Evolutionary conservation across 37 sponge, comb jelly and placozoan genomes (phyloP).

Genomic region (Halisarca cf. caerulea): DNA sequence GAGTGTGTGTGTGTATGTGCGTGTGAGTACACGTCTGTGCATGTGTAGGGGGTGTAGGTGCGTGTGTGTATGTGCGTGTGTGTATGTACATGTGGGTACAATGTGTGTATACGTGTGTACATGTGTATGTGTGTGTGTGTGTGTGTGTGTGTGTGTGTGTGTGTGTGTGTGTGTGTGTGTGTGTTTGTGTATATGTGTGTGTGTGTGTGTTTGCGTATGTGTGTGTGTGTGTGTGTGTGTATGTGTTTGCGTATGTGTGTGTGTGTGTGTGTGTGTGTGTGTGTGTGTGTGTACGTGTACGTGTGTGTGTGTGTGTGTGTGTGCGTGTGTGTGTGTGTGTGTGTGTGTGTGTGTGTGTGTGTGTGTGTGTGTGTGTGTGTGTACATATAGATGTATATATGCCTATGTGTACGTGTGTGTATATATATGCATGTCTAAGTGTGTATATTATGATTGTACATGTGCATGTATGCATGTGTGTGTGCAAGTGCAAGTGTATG

Average conservation of each 20-base stretch:
- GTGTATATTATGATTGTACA: no score
- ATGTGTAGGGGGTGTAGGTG: slow-evolving; percentile 18
- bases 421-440: background rate
- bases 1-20: background rate
- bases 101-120: no score
- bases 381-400: background rate
- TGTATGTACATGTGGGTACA: background rate
- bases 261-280: slow-evolving; percentile 13
- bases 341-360: slow-evolving; percentile 6
- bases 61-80: background rate
- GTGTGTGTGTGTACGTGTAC: slow-evolving; percentile 14
- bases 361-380: background rate
- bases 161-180: slow-evolving; percentile 25
- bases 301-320: background rate
- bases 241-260: background rate
- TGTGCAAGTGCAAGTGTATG: background rate
- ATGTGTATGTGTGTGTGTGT: slow-evolving; percentile 10
- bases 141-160: background rate
- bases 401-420: background rate
- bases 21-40: background rate
- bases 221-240: slow-evolving; percentile 9
- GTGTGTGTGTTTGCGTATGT: background rate
- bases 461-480: slow-evolving; percentile 6
- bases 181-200: background rate
- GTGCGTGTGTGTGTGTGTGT: background rate